A percentile compares a stretch with the other conserved stretches of the same genome.
Conservation (phyloP, 2,113 vertebrate species). For the Monopterus albus region DNA sequence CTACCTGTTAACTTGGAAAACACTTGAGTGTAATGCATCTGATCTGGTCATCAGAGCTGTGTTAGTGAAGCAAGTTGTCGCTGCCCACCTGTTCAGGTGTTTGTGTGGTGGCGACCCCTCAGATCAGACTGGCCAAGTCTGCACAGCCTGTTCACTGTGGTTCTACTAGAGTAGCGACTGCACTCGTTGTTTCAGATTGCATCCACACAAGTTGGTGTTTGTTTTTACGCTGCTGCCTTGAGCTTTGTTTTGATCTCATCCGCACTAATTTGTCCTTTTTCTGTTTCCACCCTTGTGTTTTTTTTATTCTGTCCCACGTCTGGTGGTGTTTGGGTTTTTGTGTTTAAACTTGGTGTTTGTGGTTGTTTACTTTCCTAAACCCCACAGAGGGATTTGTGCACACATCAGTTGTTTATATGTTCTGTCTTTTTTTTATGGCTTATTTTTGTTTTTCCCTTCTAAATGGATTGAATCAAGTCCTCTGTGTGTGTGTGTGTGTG, state of each 20-base stretch:
- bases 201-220: neutral
- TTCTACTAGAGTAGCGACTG: no score
- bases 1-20: no score
- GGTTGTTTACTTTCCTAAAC: slow-evolving; percentile 12
- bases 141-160: no score
- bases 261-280: slow-evolving; percentile 12
- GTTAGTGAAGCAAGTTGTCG: no score
- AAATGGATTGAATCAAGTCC: neutral
- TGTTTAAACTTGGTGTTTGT: neutral
- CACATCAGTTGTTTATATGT: slow-evolving; percentile 7
- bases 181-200: no score
- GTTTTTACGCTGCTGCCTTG: neutral
- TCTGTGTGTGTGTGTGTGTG: slow-evolving; percentile 5
- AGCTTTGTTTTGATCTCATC: slow-evolving; percentile 23
- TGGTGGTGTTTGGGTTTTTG: neutral
- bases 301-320: neutral
- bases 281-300: neutral
- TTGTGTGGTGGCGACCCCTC: no score
- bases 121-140: no score
- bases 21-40: no score
- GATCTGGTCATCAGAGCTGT: no score
- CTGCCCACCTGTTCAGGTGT: no score
- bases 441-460: neutral
- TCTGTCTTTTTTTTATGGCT: neutral
- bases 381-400: neutral